These are phyloP conservation scores for Sarcophaga peregrina DNA, from an alignment of 1,140 invertebrate genomes.

Conservation along the genomic window DNA sequence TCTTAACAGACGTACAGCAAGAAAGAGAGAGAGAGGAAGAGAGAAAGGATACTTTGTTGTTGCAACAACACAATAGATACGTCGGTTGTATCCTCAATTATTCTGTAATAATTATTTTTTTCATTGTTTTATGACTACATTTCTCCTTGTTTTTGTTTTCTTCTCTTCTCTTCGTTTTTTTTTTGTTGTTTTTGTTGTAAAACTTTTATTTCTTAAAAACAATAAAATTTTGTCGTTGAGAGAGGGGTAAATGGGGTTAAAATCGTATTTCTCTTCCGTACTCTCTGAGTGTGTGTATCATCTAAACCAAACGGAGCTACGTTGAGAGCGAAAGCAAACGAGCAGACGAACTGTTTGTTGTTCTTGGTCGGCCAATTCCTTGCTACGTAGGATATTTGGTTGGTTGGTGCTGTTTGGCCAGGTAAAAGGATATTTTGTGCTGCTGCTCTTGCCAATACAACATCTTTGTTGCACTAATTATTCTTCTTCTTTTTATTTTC, in stretches of 20 bases:
- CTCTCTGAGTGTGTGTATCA: background rate
- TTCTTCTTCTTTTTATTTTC: background rate
- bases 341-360: background rate
- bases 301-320: background rate
- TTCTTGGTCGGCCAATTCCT: background rate
- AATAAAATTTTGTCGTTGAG: background rate
- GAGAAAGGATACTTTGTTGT: background rate
- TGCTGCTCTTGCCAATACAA: background rate
- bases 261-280: background rate
- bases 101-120: slow-evolving; percentile 35
- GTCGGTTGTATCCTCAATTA: slow-evolving; percentile 12
- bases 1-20: no score
- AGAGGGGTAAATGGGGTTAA: background rate
- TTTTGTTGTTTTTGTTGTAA: no score
- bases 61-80: slow-evolving; percentile 18
- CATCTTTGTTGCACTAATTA: slow-evolving; percentile 34
- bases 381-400: background rate
- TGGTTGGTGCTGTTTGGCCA: background rate
- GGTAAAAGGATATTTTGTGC: background rate
- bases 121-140: slow-evolving; percentile 18
- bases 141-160: background rate
- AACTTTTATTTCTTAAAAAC: no score
- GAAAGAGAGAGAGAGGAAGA: no score
- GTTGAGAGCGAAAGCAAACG: background rate
- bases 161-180: background rate